Conservation (phyloP, 2,888 invertebrate species). For the Plusia festucae region DNA sequence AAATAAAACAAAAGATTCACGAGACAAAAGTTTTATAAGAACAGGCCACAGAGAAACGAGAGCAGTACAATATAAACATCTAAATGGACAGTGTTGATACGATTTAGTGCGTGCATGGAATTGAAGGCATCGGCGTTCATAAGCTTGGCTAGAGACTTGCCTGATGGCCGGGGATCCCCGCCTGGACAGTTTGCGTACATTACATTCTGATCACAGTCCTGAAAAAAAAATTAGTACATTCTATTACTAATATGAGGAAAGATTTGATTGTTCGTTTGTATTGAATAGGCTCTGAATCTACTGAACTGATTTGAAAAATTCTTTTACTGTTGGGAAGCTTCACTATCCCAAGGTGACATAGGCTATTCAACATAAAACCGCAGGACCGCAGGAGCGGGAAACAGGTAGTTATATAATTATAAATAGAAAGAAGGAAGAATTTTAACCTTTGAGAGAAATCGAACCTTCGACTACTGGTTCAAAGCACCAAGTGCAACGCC, state of each 20-base stretch:
- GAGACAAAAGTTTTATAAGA: slow-evolving; percentile 25
- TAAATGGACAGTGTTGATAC: not conserved
- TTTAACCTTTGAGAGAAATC: no score
- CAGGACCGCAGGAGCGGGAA: no score
- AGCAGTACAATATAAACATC: not conserved
- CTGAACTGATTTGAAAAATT: no score
- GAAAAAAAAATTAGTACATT: slow-evolving; percentile 31
- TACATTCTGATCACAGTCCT: slow-evolving; percentile 80
- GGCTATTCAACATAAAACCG: no score
- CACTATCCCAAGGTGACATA: no score
- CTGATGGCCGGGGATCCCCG: slow-evolving; percentile 77
- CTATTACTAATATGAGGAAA: not conserved
- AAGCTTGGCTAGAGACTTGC: slow-evolving; percentile 61
- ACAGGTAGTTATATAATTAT: no score
- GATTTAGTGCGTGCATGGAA: not conserved
- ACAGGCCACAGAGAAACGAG: slow-evolving; percentile 17
- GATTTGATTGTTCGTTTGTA: no score
- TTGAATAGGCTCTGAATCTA: no score
- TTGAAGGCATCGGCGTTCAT: slow-evolving; percentile 58
- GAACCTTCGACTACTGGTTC: no score
- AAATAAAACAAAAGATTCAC: not conserved
- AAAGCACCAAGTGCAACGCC: no score
- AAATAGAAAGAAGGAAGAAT: no score
- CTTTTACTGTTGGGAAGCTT: no score
- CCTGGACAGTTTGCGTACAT: slow-evolving; percentile 78